Evolutionary conservation across 2,113 vertebrate species (phyloP), one percentile per base, ranked within the genome.

Genomic region (Empidonax traillii): DNA sequence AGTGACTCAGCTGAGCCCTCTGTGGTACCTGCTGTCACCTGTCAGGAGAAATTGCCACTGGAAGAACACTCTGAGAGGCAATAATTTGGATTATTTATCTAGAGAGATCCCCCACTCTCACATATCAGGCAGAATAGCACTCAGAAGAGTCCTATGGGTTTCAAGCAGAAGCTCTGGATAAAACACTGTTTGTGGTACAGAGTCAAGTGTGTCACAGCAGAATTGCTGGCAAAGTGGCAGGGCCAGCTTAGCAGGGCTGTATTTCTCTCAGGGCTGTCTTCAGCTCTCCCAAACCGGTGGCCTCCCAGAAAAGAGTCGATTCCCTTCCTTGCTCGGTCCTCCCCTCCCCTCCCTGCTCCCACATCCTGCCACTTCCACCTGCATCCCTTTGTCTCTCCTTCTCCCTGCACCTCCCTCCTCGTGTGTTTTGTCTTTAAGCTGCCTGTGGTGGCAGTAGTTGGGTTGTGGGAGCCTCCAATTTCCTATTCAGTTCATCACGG

Each of bases 381-480:
- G 9, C 15, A 7, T 43, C n/a, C 39, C 80, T 51, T 35, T 37
- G 14, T 44, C 55, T 74, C 56, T 53, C 67, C 53, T 55, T 93
- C 77, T 49, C 74, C 82, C 78, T 28, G 5, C 53, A 12, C 53
- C 44, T 89, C 68, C 76, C 75, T 68, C 47, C 39, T 13, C 39
- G 39, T 41, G 3, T 35, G 72, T 49, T 89, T 63, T 87, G 84
- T 67, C 63, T 89, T 52, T 56, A 49, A 95, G 67, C 56, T 24
- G 6, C 69, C 10, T 27, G 47, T 47, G 47, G 47, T 65, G 47
- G 67, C 82, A 77, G 88, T 58, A 89, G 85, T 79, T 82, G 79
- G 74, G 84, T 91, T 91, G 65, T 90, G 96, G 93, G 94, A 93
- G 84, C 96, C 89, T 96, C 94, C 90, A 37, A 95, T 97, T 97